A percentile compares a stretch with the other conserved stretches of the same genome.
These are phyloP conservation scores for Leptinotarsa lineolata DNA, from an alignment of 1,140 invertebrate species.

Conservation along the genomic window DNA sequence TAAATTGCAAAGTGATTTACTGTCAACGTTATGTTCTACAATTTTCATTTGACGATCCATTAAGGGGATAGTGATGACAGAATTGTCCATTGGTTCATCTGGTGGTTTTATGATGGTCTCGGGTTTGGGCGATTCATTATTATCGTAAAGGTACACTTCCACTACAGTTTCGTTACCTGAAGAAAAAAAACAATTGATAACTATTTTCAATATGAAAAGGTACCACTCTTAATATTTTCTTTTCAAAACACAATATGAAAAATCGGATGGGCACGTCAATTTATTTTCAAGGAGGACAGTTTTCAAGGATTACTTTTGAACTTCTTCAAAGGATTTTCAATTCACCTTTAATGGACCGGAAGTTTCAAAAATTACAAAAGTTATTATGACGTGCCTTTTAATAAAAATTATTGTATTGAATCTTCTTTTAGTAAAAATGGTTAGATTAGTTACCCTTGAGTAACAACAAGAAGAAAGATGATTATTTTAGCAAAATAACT, in stretches of 20 bases:
- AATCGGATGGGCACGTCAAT: not conserved
- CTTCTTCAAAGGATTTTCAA: not conserved
- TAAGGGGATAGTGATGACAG: too few relatives aligned
- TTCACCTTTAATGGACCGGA: too few relatives aligned
- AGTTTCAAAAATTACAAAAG: too few relatives aligned
- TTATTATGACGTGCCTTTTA: too few relatives aligned
- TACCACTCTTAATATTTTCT: not conserved
- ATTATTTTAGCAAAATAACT: too few relatives aligned
- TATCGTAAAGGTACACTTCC: conserved; percentile 68
- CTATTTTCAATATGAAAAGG: not conserved
- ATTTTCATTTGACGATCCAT: not conserved
- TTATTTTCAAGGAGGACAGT: not conserved
- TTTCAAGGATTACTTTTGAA: not conserved
- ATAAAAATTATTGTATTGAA: too few relatives aligned
- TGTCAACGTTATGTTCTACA: not conserved
- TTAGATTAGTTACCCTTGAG: too few relatives aligned
- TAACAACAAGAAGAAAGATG: too few relatives aligned
- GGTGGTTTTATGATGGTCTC: conserved; percentile 16
- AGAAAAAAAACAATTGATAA: conserved; percentile 37
- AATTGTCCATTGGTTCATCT: not conserved
- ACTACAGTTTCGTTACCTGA: conserved; percentile 76
- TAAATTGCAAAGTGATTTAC: not conserved
- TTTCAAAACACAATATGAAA: too few relatives aligned
- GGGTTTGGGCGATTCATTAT: conserved; percentile 12
- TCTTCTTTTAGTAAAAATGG: too few relatives aligned